These are phyloP conservation scores for Halichoerus grypus DNA, from an alignment of 2,113 vertebrate genomes.

Conservation along the genomic window DNA sequence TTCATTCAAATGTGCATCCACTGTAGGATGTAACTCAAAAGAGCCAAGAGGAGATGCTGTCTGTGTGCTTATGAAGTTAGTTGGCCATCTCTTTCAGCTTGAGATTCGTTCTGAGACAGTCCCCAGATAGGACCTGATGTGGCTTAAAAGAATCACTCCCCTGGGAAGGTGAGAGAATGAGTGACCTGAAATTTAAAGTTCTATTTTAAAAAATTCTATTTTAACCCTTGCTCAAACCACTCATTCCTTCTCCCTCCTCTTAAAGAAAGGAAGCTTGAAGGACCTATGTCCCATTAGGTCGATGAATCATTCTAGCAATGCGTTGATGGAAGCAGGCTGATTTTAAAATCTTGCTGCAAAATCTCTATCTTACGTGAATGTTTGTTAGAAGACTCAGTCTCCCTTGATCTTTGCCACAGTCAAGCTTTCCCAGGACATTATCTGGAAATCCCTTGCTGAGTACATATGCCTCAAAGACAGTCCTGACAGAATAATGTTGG, in stretches of 20 bases:
- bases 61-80: not conserved
- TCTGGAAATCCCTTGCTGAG: not conserved
- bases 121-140: not conserved
- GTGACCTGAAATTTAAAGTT: constrained; percentile 36
- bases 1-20: not conserved
- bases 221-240: not conserved
- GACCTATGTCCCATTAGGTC: not conserved
- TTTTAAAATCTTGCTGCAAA: not conserved
- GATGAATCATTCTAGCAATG: not conserved
- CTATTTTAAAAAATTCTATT: constrained; percentile 34
- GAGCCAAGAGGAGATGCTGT: not conserved
- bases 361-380: not conserved
- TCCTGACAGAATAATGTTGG: not conserved
- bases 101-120: not conserved
- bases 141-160: constrained; percentile 14
- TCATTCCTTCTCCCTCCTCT: not conserved
- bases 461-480: not conserved
- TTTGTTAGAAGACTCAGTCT: not conserved
- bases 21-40: not conserved
- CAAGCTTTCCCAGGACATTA: not conserved
- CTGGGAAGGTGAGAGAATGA: not conserved
- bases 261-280: constrained; percentile 27
- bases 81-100: not conserved
- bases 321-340: not conserved
- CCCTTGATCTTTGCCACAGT: not conserved